A percentile compares a stretch with the other conserved stretches of the same genome.
These are phyloP conservation scores for Mastomys natalensis DNA, from an alignment of 2,113 vertebrate genomes.

Conservation along the genomic window DNA sequence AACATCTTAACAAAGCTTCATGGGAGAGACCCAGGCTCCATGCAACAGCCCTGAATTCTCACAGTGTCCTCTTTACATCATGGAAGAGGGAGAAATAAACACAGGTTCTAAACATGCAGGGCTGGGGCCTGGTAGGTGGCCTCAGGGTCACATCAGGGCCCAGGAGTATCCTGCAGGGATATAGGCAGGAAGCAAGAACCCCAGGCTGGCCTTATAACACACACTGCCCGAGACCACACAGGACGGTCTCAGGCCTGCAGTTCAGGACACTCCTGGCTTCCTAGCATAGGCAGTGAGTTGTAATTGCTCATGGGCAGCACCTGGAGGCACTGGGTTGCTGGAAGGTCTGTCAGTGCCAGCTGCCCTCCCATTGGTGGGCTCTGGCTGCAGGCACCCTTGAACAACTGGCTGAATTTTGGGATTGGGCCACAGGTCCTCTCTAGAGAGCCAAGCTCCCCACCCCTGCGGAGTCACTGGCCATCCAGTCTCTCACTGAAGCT, in stretches of 20 bases:
- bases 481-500: no score
- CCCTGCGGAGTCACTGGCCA: neutral
- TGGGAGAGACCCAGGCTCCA: neutral
- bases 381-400: neutral
- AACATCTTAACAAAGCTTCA: rapidly evolving
- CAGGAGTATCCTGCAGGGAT: neutral
- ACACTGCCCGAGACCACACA: neutral
- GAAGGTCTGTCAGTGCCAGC: neutral
- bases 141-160: neutral
- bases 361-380: neutral
- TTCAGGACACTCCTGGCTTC: neutral
- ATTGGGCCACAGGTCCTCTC: neutral
- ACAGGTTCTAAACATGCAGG: neutral
- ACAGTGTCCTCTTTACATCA: rapidly evolving
- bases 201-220: neutral
- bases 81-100: rapidly evolving
- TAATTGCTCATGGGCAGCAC: no score
- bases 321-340: no score
- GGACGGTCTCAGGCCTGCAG: neutral
- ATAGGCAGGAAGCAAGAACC: neutral
- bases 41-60: neutral
- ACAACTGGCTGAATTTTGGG: neutral
- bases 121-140: neutral
- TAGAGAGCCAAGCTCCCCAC: no score
- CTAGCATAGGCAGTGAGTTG: neutral